Evolutionary conservation across 23 tunicate genomes (phyloP), one percentile per base, ranked within the genome.

Genomic region (Oikopleura dioica): DNA sequence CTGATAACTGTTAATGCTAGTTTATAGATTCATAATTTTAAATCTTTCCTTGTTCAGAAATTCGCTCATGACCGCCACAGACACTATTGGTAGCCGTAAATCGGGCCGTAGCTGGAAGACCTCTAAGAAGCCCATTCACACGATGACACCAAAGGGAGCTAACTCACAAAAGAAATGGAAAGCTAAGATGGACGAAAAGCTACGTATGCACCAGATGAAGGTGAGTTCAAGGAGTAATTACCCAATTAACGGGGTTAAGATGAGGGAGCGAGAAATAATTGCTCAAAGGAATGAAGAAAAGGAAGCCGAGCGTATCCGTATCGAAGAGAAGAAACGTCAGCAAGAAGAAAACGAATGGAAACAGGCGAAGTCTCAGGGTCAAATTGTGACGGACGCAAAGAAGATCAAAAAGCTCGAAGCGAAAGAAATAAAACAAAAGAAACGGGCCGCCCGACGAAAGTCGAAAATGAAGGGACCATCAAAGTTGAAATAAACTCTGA

Each of bases 341-440:
- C 4, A 23, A 2, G 72, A 63, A 63, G 33, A 16, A 63, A 63
- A 63, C 33, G 72, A 63, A 21, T 31, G 33, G 33, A 63, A 63
- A 63, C 30, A 63, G 2, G 33, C 4, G 30, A 23, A 12, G 2
- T 2, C 33, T 23, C 29, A 63, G 29, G 72, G 72, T 16, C 72
- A 63, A 28, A 28, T 63, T 63, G 72, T 63, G 32, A 63, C 72
- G 4, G 72, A 63, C 33, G 30, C 72, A 28, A 63, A 63, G 72
- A 63, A 63, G 33, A 28, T 63, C 26, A 28, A 23, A 28, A 63
- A 63, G 26, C 2, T 63, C 30, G 33, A 28, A 28, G 72, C 72
- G 26, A 23, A 63, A 28, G 72, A 63, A 63, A 63, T 63, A 21
- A 24, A 31, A 24, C 16, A 28, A 28, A 63, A 63, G 33, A 24